Evolutionary conservation across 2,888 invertebrate genomes (phyloP).

Genomic region (Phortica magna): DNA sequence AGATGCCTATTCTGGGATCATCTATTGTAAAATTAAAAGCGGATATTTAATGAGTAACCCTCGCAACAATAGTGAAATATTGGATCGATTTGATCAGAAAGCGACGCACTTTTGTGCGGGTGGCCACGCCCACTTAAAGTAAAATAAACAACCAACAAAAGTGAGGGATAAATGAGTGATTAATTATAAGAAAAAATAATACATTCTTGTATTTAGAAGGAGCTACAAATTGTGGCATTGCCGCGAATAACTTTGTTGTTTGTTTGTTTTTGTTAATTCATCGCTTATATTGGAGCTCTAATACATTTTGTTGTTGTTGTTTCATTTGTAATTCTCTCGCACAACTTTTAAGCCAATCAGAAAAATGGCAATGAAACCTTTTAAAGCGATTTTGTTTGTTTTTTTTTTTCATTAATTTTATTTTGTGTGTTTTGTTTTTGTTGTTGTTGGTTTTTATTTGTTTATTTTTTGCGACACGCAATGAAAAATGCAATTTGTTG

Average conservation of each 20-base stretch:
- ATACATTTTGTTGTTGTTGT: slow-evolving; percentile 20
- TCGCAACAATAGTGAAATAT: too few species aligned
- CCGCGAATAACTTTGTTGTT: not conserved
- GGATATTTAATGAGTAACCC: too few species aligned
- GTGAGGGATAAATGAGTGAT: too few species aligned
- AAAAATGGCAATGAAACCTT: slow-evolving; percentile 62
- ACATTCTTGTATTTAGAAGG: too few species aligned
- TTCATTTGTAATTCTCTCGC: slow-evolving; percentile 7
- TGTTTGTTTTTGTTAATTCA: not conserved
- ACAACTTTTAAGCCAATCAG: slow-evolving; percentile 63
- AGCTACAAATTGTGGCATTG: too few species aligned
- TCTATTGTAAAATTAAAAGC: too few species aligned
- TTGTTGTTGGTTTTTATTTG: slow-evolving; percentile 54
- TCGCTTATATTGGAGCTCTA: slow-evolving; percentile 19
- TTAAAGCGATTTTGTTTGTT: slow-evolving; percentile 40
- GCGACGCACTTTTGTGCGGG: too few species aligned
- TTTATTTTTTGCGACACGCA: slow-evolving; percentile 49
- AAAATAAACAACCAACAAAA: too few species aligned
- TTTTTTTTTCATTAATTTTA: slow-evolving; percentile 57
- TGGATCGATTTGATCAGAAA: too few species aligned
- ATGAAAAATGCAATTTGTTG: slow-evolving; percentile 68
- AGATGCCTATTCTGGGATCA: too few species aligned
- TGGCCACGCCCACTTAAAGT: too few species aligned
- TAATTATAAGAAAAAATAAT: too few species aligned
- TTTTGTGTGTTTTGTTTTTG: slow-evolving; percentile 33